Evolutionary conservation across 2,797 vertebrate genomes (phyloP), one percentile per base, ranked within the genome.

Genomic region (Sylvilagus floridanus): DNA sequence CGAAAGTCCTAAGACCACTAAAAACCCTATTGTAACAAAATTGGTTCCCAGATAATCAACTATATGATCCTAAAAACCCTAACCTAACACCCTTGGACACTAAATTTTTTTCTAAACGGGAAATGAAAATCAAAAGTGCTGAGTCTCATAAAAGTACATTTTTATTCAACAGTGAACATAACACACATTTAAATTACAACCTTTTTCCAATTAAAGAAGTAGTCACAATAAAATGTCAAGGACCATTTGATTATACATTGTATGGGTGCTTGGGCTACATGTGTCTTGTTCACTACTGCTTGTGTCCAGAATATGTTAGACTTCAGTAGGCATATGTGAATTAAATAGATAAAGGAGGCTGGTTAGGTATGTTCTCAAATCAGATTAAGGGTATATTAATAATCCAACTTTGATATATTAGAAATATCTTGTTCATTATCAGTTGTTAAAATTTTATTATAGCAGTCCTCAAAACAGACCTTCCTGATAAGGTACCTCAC

Each of bases 1-100:
- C 42, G 57, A 88, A 95, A 88, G 32, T 86, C 77, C 63, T 82
- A 78, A 76, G 63, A 73, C 22, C 50, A 69, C 54, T 60, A 47
- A 86, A 91, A 90, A 30, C 22, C 60, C 11, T 19, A 50, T 73
- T 50, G 21, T 35, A 73, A 69, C 63, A 71, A 86, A 26, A 57
- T 54, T 77, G 76, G 30, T 26, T 75, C 37, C 47, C 11, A 54
- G 50, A 78, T 32, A 62, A 50, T 73, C 37, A 76, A 35, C 62
- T 62, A 75, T 17, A 65, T 82, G 76, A 52, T 60, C 62, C 13
- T 32, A 76, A 91, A 86, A 68, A 71, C 42, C 37, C 47, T 60
- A 50, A 11, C 37, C 57, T 47, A 28, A 62, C 13, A 26, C 19
- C 65, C 50, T 76, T 60, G 35, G 30, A 28, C 47, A 77, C 28